Conservation (phyloP, 30 jellyfish, hydroid and myxozoan species). For the Cassiopea xamachana region DNA sequence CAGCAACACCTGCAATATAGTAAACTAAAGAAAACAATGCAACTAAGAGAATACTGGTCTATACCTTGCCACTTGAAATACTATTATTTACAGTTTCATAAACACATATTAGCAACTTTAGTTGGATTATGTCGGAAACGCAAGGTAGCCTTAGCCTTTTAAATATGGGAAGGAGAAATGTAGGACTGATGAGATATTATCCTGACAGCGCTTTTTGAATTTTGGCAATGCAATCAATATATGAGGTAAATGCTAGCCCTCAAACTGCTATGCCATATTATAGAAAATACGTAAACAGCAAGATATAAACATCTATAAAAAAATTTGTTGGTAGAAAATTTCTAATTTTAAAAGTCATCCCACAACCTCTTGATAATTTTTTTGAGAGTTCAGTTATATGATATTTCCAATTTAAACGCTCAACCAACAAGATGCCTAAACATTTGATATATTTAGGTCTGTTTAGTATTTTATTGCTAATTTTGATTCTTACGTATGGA, state of each 20-base stretch:
- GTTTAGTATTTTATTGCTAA: too few species aligned
- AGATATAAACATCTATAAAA: neutral
- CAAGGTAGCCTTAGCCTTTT: neutral
- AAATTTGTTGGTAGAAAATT: neutral
- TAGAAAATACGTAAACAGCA: neutral
- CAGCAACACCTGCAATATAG: too few species aligned
- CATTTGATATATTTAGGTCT: too few species aligned
- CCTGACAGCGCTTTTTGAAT: neutral
- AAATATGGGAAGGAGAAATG: neutral
- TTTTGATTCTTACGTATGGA: too few species aligned
- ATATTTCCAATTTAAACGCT: neutral
- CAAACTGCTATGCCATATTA: neutral
- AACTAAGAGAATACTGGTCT: too few species aligned
- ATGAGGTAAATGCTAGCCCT: neutral
- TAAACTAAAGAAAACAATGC: too few species aligned
- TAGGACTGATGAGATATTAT: neutral
- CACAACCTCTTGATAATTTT: neutral
- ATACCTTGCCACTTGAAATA: neutral
- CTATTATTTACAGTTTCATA: neutral
- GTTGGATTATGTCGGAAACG: neutral
- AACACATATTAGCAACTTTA: neutral
- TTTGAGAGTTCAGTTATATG: neutral
- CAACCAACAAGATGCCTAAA: too few species aligned
- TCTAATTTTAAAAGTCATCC: neutral
- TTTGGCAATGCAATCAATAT: neutral